Percentiles rank a stretch among this genome's conserved stretches.
phyloP scores from a whole-genome alignment of 2,113 vertebrate species.

The Leptocoma aspasia region DNA sequence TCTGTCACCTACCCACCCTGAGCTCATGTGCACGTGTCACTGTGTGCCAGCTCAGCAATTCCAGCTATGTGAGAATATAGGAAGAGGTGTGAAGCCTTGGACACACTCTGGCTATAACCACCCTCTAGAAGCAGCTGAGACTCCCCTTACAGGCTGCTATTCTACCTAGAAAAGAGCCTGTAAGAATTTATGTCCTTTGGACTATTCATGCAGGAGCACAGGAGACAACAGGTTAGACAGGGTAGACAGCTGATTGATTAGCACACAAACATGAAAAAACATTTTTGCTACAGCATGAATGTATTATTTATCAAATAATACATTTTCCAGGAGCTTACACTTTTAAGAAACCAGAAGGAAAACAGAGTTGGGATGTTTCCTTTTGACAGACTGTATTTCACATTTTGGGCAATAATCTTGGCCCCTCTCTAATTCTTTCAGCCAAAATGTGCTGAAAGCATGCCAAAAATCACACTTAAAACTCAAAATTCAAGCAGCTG shows the following conservation, averaged over 20 bases:
- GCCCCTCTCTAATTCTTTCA: not conserved
- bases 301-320: not conserved
- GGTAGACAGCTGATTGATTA: not conserved
- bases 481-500: not conserved
- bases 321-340: not conserved
- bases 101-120: not conserved
- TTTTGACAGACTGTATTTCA: constrained; percentile 2
- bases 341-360: not conserved
- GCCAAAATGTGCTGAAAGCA: not conserved
- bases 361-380: not conserved
- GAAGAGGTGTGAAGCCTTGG: not conserved
- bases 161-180: not conserved
- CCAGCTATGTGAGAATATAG: not conserved
- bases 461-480: constrained; percentile 12
- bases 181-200: not conserved
- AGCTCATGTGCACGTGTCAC: not conserved
- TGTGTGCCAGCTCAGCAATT: not conserved
- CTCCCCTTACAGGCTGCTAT: not conserved
- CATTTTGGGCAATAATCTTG: not conserved
- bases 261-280: not conserved
- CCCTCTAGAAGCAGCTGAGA: not conserved
- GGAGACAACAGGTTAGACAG: not conserved
- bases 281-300: not conserved
- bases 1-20: not conserved
- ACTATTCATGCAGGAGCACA: not conserved